Conservation (phyloP, 2,113 vertebrate genomes). For the Dicentrarchus labrax region DNA sequence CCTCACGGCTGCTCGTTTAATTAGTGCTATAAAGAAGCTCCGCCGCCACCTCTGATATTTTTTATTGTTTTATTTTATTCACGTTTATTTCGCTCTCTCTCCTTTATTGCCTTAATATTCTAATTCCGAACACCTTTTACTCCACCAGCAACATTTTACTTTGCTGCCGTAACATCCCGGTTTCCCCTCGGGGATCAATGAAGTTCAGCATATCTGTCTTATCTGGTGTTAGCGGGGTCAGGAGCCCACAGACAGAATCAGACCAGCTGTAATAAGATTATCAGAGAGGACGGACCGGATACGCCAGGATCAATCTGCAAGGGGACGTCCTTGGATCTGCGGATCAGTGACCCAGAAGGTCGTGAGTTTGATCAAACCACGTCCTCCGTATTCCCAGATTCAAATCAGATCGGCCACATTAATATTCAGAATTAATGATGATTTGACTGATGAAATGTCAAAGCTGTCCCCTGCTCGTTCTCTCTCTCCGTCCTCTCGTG, state of each 20-base stretch:
- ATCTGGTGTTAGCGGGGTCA: conserved; percentile 38
- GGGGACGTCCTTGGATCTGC: conserved; percentile 30
- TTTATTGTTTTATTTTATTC: conserved; percentile 62
- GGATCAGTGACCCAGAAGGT: conserved; percentile 10
- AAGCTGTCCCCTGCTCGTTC: not conserved
- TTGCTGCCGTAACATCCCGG: conserved; percentile 9
- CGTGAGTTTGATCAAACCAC: conserved; percentile 3
- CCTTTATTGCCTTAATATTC: conserved; percentile 47
- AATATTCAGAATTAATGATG: conserved; percentile 40
- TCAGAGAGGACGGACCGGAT: not conserved
- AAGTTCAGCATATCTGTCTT: conserved; percentile 21
- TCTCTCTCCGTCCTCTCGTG: not conserved
- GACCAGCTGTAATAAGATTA: conserved; percentile 34
- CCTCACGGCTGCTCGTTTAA: conserved; percentile 58
- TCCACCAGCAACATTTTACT: conserved; percentile 17
- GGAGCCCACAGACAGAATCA: conserved; percentile 16
- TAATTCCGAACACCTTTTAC: conserved; percentile 29
- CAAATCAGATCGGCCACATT: not conserved
- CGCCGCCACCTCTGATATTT: conserved; percentile 23
- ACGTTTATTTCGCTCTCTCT: conserved; percentile 42
- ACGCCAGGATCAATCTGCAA: conserved; percentile 6
- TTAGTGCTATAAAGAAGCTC: conserved; percentile 58
- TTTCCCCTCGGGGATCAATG: conserved; percentile 35
- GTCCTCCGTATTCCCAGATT: not conserved
- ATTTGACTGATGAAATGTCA: conserved; percentile 63